These are phyloP conservation scores for Poecilia wingei DNA, from an alignment of 2,797 vertebrate genomes.

Conservation along the genomic window DNA sequence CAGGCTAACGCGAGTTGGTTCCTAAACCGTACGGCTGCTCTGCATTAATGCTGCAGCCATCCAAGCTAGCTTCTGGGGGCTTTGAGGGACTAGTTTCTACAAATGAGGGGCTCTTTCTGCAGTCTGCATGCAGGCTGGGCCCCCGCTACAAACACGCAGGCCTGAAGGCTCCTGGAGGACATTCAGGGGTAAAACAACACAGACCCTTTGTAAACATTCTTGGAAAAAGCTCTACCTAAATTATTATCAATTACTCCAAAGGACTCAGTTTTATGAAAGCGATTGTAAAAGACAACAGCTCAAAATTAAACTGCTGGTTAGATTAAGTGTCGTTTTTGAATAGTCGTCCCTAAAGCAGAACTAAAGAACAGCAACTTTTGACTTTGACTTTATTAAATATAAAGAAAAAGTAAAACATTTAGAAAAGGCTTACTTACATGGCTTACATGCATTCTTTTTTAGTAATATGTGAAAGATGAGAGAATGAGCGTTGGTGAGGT, in stretches of 20 bases:
- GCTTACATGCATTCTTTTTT: neutral
- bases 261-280: neutral
- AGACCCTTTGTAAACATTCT: neutral
- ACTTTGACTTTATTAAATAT: neutral
- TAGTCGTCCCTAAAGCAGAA: neutral
- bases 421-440: neutral
- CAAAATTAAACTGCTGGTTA: neutral
- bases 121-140: slow-evolving; percentile 19
- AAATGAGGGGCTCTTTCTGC: slow-evolving; percentile 45
- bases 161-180: slow-evolving; percentile 37
- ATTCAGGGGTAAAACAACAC: neutral
- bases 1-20: slow-evolving; percentile 48
- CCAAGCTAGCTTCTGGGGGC: slow-evolving; percentile 30
- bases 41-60: slow-evolving; percentile 37
- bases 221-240: neutral
- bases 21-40: slow-evolving; percentile 26
- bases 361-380: neutral
- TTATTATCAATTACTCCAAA: neutral
- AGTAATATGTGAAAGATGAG: neutral
- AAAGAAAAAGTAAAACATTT: neutral
- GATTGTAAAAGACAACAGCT: neutral
- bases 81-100: slow-evolving; percentile 23
- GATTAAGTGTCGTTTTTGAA: neutral
- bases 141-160: slow-evolving; percentile 24
- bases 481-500: neutral